Evolutionary conservation across 2,797 vertebrate species (phyloP), one percentile per base, ranked within the genome.

Genomic region (Anguilla marmorata): DNA sequence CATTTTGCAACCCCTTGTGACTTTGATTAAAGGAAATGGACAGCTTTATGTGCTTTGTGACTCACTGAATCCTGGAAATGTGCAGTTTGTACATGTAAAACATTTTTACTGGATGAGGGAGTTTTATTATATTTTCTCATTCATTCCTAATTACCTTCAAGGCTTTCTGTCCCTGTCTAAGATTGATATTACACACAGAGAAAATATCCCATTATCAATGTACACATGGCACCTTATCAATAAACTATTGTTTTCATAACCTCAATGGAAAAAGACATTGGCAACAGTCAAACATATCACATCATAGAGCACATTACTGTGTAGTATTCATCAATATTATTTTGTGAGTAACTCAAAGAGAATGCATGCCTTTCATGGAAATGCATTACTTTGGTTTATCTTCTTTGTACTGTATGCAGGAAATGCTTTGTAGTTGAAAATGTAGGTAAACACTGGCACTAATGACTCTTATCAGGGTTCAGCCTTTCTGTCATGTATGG

Each of bases 191-290:
- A 85, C 5, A 66, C 58, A 85, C 50, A 45, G 14, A 66, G 45
- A 30, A 76, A 76, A 76, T 52, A 41, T 11, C 30, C 9, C 45
- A 27, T 86, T 86, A 74, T 74, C 41, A 86, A 7, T 48, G 48
- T 9, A 30, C 66, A 54, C 63, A 63, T 76, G 11, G 74, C 41
- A 86, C 66, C 85, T 54, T 12, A 86, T 33, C 74, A 41, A 82
- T 85, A 56, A 72, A 12, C 11, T 60, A 27, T 48, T 45, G 33
- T 45, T 37, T 85, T 33, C 21, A 37, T 66, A 30, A 63, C 60
- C 27, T 66, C 16, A 24, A 14, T 8, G 12, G 27, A 58, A 60
- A 16, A 85, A 48, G 27, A 16, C 41, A 66, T 66, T 63, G 41
- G 16, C 33, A 85, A 41, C 4, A 45, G 33, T 30, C 19, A 21